Evolutionary conservation across 2,888 invertebrate genomes (phyloP).

Genomic region (Acrobasis suavella): DNA sequence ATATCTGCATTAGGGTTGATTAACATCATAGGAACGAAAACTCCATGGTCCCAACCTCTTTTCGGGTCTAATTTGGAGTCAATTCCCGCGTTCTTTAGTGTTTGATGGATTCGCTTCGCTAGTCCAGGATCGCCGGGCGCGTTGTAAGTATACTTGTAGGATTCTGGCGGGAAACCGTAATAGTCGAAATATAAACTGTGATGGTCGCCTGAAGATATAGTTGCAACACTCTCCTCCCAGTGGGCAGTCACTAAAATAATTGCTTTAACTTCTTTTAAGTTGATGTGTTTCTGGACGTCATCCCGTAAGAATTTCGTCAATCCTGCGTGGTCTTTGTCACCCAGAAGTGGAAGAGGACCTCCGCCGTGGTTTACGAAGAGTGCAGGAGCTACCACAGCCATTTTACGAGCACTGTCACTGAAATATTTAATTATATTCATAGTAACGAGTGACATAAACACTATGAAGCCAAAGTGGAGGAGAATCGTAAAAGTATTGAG

Average conservation of each 20-base stretch:
- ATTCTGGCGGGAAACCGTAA: conserved; percentile 74
- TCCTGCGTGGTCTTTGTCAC: conserved; percentile 65
- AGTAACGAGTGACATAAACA: conserved; percentile 70
- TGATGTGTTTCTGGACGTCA: conserved; percentile 64
- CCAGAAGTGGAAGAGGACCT: conserved; percentile 69
- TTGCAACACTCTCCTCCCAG: conserved; percentile 69
- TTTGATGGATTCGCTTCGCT: conserved; percentile 58
- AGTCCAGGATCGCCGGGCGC: conserved; percentile 68
- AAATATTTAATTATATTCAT: conserved; percentile 73
- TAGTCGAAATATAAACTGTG: conserved; percentile 74
- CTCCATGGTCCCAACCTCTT: conserved; percentile 78
- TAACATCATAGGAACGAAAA: conserved; percentile 76
- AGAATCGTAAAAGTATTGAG: conserved; percentile 69
- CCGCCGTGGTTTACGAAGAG: conserved; percentile 76
- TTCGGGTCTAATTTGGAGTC: conserved; percentile 62
- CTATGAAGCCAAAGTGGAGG: conserved; percentile 66
- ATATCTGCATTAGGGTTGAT: conserved; percentile 70
- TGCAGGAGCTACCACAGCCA: conserved; percentile 69
- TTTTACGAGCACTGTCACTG: conserved; percentile 55
- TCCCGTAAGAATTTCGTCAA: conserved; percentile 66
- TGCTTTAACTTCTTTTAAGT: conserved; percentile 65
- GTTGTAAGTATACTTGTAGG: conserved; percentile 69
- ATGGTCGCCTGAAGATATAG: conserved; percentile 68
- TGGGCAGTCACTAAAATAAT: conserved; percentile 75
- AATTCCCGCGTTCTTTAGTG: conserved; percentile 59